phyloP scores from a whole-genome alignment of 2,113 vertebrate species.

The Argyrosomus japonicus region DNA sequence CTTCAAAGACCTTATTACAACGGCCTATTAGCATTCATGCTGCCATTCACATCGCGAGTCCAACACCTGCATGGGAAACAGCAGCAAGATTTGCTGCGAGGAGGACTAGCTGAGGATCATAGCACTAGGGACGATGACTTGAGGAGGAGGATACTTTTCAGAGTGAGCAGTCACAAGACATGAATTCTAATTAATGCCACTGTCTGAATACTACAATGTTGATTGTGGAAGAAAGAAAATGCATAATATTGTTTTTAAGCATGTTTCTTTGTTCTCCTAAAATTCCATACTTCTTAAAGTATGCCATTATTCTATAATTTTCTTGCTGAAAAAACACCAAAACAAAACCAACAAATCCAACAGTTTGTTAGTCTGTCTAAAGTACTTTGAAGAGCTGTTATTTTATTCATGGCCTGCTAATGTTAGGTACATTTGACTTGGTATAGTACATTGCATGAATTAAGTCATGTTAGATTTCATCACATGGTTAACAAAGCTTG shows the following conservation, averaged over 20 bases:
- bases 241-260: constrained; percentile 3
- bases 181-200: constrained; percentile 73
- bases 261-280: constrained; percentile 3
- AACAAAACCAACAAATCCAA: neutral
- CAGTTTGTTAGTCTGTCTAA: neutral
- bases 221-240: constrained; percentile 20
- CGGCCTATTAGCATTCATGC: constrained; percentile 86
- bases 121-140: constrained; percentile 67
- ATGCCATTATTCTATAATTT: fast-evolving
- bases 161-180: constrained; percentile 48
- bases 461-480: no score
- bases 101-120: constrained; percentile 77
- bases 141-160: constrained; percentile 58
- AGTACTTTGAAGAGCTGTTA: neutral
- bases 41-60: constrained; percentile 82
- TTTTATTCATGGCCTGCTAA: no score
- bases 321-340: neutral
- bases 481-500: no score
- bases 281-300: neutral
- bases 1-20: constrained; percentile 87
- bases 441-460: no score
- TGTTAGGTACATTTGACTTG: no score
- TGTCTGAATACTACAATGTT: constrained; percentile 43
- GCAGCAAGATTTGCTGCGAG: constrained; percentile 81
- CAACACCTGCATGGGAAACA: constrained; percentile 85